phyloP scores from a whole-genome alignment of 2,113 vertebrate genomes.

The Bufo bufo region DNA sequence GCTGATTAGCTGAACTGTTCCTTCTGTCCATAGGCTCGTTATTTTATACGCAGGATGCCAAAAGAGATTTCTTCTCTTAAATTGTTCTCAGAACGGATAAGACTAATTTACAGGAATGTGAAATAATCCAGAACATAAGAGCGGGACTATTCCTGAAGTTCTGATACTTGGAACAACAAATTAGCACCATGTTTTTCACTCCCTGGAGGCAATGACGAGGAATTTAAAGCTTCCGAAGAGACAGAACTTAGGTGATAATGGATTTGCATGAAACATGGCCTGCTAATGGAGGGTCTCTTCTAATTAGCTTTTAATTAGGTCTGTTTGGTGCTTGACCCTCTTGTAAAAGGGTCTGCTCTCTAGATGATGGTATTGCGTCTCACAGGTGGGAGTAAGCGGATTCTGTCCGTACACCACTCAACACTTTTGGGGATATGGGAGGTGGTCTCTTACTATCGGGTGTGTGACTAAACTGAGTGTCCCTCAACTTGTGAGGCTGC shows the following conservation, averaged over 20 bases:
- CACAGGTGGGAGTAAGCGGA: slow-evolving; percentile 55
- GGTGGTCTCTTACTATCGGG: too few species aligned
- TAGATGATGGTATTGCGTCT: slow-evolving; percentile 59
- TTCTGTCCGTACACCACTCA: too few species aligned
- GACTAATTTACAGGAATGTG: slow-evolving; percentile 77
- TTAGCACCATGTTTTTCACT: slow-evolving; percentile 70
- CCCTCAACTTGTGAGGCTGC: too few species aligned
- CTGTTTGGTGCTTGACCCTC: slow-evolving; percentile 74
- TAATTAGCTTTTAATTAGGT: slow-evolving; percentile 81
- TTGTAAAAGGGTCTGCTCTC: slow-evolving; percentile 64
- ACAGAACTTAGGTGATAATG: slow-evolving; percentile 64
- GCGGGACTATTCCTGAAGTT: slow-evolving; percentile 69
- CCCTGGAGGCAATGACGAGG: slow-evolving; percentile 66
- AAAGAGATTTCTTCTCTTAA: slow-evolving; percentile 74
- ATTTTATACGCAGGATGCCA: slow-evolving; percentile 73
- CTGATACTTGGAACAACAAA: slow-evolving; percentile 68
- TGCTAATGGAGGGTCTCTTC: slow-evolving; percentile 73
- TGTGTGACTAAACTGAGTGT: neutral
- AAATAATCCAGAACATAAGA: slow-evolving; percentile 77
- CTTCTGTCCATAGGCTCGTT: slow-evolving; percentile 69
- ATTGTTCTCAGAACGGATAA: slow-evolving; percentile 75
- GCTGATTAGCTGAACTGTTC: slow-evolving; percentile 68
- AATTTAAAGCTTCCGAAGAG: slow-evolving; percentile 69
- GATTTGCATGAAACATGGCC: slow-evolving; percentile 73
- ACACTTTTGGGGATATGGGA: too few species aligned